These are phyloP conservation scores for Phylloscopus trochilus DNA, from an alignment of 2,113 vertebrate genomes.

Conservation along the genomic window DNA sequence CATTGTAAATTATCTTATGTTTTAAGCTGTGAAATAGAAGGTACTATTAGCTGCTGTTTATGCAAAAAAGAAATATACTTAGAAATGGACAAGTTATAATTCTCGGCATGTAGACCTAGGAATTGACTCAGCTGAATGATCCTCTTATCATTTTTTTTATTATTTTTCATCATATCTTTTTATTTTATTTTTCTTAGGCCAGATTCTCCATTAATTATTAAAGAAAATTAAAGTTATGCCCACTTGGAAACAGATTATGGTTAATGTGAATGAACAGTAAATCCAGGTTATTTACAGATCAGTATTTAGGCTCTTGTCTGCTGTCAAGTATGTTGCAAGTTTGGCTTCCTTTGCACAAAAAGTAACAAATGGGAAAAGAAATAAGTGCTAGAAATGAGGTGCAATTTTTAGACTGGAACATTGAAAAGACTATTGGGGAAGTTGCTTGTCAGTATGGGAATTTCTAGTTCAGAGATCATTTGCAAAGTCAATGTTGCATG, in stretches of 20 bases:
- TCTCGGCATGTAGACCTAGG: neutral
- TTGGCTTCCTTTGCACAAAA: neutral
- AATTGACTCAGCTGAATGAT: neutral
- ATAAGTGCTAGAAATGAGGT: neutral
- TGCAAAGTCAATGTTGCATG: neutral
- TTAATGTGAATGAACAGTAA: neutral
- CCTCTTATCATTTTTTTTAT: too few species aligned
- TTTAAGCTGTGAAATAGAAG: neutral
- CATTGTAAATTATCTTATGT: neutral
- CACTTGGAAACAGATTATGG: neutral
- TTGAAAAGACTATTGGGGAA: neutral
- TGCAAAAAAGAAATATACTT: neutral
- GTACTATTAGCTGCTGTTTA: neutral
- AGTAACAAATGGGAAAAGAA: neutral
- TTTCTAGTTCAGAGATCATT: conserved; percentile 4
- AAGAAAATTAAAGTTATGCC: neutral
- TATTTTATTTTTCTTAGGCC: neutral
- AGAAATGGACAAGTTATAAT: neutral
- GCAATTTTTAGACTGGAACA: neutral
- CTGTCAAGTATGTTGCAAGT: neutral
- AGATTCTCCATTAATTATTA: neutral
- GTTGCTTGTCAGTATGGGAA: neutral
- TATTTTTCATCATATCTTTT: too few species aligned
- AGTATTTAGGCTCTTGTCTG: neutral
- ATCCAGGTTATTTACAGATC: neutral